Base-by-base conservation (phyloP, 2,888 invertebrate genomes). In the Drosophila kuntzei region DNA sequence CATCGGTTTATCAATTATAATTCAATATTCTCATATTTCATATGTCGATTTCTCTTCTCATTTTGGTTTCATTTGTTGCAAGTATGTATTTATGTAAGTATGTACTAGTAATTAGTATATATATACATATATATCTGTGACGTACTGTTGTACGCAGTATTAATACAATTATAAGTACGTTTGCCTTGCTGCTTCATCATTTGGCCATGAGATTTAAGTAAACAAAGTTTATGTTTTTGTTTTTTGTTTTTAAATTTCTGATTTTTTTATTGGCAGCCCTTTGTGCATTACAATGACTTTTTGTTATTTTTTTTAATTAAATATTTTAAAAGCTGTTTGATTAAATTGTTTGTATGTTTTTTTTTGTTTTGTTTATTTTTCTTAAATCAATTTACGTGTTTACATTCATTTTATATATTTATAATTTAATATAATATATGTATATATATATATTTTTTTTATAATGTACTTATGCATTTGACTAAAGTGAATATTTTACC, bases 191-290 rank as follows among this genome's bases (percentile, higher is more conserved):
- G 29, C 50, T 64, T 62, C 54, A 61, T 65, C 64, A 64, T 75
- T 80, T 77, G 81, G 77, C 79, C 79, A 77, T 79, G 67, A 65
- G 72, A 69, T 80, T 80, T 75, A 80, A 76, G 87, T 83, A 88
- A 87, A 83, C 72, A 77, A 66, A 55, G 59, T 58, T 63, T 51
- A 55, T 62, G 58, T 32, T 29, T 44, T 29, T 29, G 43, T 39
- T 58, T 60, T 18, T 53, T 14, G 47, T 54, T 27, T 64, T 18
- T 67, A 46, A 63, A 14, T 67, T 25, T 51, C 22, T 18, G 22
- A 54, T 27, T 44, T 49, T 61, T 55, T 64, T 44, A 49, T 64
- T 60, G 46, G 32, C 44, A 60, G 65, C 49, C 51, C 25, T 59
- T 71, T 25, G 57, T 49, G 39, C 51, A 25, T 44, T 59, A 47